Base-by-base conservation (phyloP, 2,888 invertebrate species). In the Rhaphigaster nebulosa region DNA sequence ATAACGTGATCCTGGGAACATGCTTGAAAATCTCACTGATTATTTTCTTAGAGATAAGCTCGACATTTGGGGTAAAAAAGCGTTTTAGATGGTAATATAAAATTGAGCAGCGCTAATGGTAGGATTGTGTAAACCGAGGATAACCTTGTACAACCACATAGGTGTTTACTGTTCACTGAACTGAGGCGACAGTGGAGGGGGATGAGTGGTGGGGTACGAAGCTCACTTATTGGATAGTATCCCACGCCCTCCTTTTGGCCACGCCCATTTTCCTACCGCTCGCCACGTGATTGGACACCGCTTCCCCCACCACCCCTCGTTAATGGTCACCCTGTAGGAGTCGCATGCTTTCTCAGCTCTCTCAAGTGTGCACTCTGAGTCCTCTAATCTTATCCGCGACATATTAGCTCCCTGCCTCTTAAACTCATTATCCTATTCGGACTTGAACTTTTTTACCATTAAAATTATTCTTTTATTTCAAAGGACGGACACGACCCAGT, bases 401-500 rank as follows among this genome's bases (percentile, higher is more conserved):
- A 60, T 41, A 60, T 56, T 34, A 60, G 38, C 60, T 60, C 87
- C 38, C 34, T 38, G 38, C n/a, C 23, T 54, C 56, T 41, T n/a
- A 65, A 56, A 60, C 56, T 88, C 88, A 88, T 88, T 88, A 88
- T 60, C 34, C 38, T 38, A 60, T 60, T 60, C 88, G 41, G n/a
- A 88, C 41, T 88, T 65, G 60, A 88, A 65, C 65, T 65, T 88
- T 60, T 88, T 56, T 60, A 10, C 41, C 65, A 88, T 88, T 88
- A 88, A 60, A 41, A 60, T 50, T 88, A 87, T 88, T 88, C 88
- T 29, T 88, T 88, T 60, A 60, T 88, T 56, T 60, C 34, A 88
- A 88, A 88, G 88, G 88, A 88, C 88, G 65, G 60, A 60, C 88
- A 88, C 56, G 88, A 88, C 88, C 88, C 88, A 88, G 56, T 60